Conservation (phyloP, 2,888 invertebrate genomes). For the Bugula neritina region DNA sequence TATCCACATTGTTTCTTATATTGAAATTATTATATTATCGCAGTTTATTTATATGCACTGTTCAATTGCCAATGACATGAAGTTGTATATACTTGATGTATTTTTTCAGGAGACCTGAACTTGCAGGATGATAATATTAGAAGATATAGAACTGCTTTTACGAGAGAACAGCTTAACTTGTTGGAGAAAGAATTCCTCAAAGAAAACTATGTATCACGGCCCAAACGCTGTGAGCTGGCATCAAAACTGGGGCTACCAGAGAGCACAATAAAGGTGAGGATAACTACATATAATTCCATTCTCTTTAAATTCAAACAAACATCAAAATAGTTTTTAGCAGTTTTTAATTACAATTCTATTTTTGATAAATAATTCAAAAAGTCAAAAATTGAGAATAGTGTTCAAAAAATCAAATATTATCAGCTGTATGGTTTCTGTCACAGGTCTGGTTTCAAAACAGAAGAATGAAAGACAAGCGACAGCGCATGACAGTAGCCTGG, state of each 20-base stretch:
- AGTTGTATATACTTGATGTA: too few relatives aligned
- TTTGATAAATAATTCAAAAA: too few relatives aligned
- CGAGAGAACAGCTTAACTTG: slow-evolving; percentile 81
- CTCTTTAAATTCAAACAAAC: too few relatives aligned
- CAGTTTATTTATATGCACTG: too few relatives aligned
- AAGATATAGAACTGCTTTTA: slow-evolving; percentile 92
- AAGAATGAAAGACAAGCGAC: slow-evolving; percentile 94
- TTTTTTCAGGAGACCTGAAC: neutral
- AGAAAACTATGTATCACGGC: slow-evolving; percentile 95
- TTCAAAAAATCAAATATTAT: too few relatives aligned
- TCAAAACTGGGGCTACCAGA: slow-evolving; percentile 87
- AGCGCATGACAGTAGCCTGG: slow-evolving; percentile 88
- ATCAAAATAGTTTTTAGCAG: too few relatives aligned
- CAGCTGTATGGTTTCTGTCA: too few relatives aligned
- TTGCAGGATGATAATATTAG: slow-evolving; percentile 14
- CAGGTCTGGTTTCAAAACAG: slow-evolving; percentile 87
- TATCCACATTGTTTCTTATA: too few relatives aligned
- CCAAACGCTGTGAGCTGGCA: slow-evolving; percentile 88
- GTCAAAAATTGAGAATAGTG: too few relatives aligned
- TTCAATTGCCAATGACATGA: too few relatives aligned
- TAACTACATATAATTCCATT: neutral
- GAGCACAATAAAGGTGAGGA: slow-evolving; percentile 86
- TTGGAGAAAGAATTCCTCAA: slow-evolving; percentile 93
- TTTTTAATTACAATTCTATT: too few relatives aligned
- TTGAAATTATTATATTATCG: too few relatives aligned